phyloP scores from a whole-genome alignment of 2,113 vertebrate species.

The Climacteris rufus region DNA sequence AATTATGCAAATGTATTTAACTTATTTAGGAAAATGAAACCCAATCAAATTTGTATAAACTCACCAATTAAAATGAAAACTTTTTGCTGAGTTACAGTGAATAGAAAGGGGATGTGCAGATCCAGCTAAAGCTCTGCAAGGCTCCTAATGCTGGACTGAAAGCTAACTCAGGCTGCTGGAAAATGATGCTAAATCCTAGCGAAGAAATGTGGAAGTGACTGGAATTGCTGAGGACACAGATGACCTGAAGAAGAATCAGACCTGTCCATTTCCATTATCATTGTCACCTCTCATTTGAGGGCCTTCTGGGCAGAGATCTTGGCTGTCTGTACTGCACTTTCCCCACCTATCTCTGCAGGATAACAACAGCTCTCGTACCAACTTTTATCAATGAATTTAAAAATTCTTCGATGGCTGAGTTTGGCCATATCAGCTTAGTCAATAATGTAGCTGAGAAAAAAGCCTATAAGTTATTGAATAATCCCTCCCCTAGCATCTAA shows the following conservation, averaged over 20 bases:
- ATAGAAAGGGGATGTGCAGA: neutral
- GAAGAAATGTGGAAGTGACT: slow-evolving; percentile 38
- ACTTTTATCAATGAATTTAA: neutral
- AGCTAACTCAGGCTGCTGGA: neutral
- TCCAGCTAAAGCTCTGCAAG: neutral
- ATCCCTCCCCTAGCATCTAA: rapidly evolving
- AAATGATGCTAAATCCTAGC: slow-evolving; percentile 39
- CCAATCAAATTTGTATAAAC: neutral
- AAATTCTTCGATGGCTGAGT: neutral
- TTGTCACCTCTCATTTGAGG: neutral
- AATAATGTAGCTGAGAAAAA: neutral
- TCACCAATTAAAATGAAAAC: neutral
- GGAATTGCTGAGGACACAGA: slow-evolving; percentile 4
- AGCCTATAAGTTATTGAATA: neutral
- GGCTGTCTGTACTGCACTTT: neutral
- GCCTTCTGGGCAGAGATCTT: neutral
- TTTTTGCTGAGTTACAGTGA: neutral
- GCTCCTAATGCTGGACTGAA: neutral
- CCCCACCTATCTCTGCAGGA: neutral
- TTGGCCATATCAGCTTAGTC: neutral
- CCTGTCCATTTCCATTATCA: slow-evolving; percentile 18
- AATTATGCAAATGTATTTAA: neutral
- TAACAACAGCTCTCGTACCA: neutral
- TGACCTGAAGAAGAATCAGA: slow-evolving; percentile 32
- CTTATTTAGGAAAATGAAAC: neutral